Conservation (phyloP, 2,888 invertebrate species). For the Netelia virgata region DNA sequence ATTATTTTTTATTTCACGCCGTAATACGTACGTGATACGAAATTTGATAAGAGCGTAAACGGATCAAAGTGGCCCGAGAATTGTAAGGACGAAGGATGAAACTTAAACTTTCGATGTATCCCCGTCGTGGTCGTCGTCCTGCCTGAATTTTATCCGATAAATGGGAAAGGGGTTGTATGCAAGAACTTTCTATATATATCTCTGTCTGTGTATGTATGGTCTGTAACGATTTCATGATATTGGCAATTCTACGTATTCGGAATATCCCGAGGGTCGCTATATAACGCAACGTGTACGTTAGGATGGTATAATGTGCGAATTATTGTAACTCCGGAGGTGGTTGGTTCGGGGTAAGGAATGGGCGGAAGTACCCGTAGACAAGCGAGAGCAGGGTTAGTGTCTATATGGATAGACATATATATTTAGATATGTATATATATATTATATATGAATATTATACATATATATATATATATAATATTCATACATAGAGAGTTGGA, state of each 20-base stretch:
- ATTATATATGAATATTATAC: neutral
- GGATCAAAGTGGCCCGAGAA: neutral
- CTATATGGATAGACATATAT: neutral
- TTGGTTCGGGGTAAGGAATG: slow-evolving; percentile 19
- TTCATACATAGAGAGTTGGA: slow-evolving; percentile 11
- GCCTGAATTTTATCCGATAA: slow-evolving; percentile 45
- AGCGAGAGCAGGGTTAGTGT: slow-evolving; percentile 5
- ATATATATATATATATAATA: neutral
- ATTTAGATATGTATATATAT: neutral
- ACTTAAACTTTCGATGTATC: slow-evolving; percentile 34
- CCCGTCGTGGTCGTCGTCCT: neutral
- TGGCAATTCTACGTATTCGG: slow-evolving; percentile 61
- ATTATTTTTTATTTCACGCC: neutral
- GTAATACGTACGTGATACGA: neutral
- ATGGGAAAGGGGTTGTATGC: slow-evolving; percentile 3
- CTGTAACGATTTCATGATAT: slow-evolving; percentile 64
- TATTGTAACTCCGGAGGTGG: slow-evolving; percentile 55
- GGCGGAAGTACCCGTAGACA: slow-evolving; percentile 40
- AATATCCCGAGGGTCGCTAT: slow-evolving; percentile 60
- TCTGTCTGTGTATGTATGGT: neutral
- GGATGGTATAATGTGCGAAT: slow-evolving; percentile 65
- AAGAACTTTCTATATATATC: slow-evolving; percentile 10
- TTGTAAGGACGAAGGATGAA: slow-evolving; percentile 3
- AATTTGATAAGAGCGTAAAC: slow-evolving; percentile 2
- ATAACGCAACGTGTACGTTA: slow-evolving; percentile 62